Percentiles rank a stretch among this genome's conserved stretches.
Evolutionary conservation across 2,113 vertebrate genomes (phyloP).

Genomic region (Bos javanicus): DNA sequence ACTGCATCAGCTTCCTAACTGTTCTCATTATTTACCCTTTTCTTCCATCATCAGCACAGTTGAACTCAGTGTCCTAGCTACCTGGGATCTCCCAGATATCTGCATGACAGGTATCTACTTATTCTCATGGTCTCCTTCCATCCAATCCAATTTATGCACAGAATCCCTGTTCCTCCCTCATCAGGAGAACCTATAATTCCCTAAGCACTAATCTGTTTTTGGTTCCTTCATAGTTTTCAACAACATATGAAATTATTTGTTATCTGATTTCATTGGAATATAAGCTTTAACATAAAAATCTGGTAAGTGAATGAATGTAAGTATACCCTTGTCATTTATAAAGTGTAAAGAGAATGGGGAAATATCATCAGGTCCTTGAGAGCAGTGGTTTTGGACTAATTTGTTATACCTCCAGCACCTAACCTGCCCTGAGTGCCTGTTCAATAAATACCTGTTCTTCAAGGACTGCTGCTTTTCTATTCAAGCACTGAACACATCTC

Average conservation of each 20-base stretch:
- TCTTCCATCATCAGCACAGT: not conserved
- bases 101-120: not conserved
- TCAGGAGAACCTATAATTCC: not conserved
- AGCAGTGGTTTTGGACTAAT: not conserved
- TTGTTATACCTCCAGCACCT: not conserved
- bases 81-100: not conserved
- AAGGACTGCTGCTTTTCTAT: not conserved
- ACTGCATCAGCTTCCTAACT: not conserved
- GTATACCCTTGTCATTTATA: not conserved
- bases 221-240: not conserved
- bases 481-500: not conserved
- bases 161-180: no score
- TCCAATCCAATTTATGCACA: not conserved
- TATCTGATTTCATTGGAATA: not conserved
- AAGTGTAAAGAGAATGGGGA: not conserved
- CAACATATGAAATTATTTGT: not conserved
- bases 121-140: not conserved
- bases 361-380: not conserved
- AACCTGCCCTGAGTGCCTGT: not conserved
- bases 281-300: not conserved
- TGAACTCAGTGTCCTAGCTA: not conserved
- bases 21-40: not conserved
- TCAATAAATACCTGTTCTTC: not conserved
- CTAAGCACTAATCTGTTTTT: not conserved
- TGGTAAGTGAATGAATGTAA: not conserved